Evolutionary conservation across 1,140 invertebrate genomes (phyloP), one percentile per base, ranked within the genome.

Genomic region (Drosophila lowei): DNA sequence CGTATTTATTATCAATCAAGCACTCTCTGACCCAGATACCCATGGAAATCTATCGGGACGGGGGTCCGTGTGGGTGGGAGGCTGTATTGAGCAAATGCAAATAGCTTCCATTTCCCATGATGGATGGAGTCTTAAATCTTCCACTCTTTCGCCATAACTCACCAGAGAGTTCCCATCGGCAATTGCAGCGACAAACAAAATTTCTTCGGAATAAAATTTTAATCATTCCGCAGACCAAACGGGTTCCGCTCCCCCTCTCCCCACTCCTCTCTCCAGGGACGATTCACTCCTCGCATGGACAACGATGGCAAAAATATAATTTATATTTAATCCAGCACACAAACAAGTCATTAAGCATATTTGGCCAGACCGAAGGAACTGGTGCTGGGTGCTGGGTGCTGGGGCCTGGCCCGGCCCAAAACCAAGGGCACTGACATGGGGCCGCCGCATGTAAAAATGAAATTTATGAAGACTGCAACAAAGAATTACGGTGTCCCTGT

Each of bases 401-500:
- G 21, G 34, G n/a, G 11, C 15, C 8, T 18, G 21, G 47, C 8
- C n/a, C 30, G 70, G 57, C 41, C 53, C 21, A 55, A 42, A 55
- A 23, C 23, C 23, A 47, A 46, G 70, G 48, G 18, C 63, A 49
- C 61, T 75, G 79, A 57, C 80, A 75, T 34, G 43, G 67, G 57
- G 48, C 47, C 61, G 48, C 47, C 61, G 60, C 72, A 77, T 85
- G 80, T 86, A 73, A 56, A 75, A 74, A 71, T 42, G 52, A 80
- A 85, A 85, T 85, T 86, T 85, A 85, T 85, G 81, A 86, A 86
- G 81, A 85, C 81, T 86, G 81, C 81, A 81, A 64, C 64, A 74
- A 86, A 88, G 77, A 85, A 62, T 86, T 86, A 77, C 81, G 67
- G 57, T 68, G 53, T 57, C 25, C 41, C 34, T 42, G 49, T 38